These are phyloP conservation scores for Lamprotornis superbus DNA, from an alignment of 2,113 vertebrate species.

Conservation along the genomic window DNA sequence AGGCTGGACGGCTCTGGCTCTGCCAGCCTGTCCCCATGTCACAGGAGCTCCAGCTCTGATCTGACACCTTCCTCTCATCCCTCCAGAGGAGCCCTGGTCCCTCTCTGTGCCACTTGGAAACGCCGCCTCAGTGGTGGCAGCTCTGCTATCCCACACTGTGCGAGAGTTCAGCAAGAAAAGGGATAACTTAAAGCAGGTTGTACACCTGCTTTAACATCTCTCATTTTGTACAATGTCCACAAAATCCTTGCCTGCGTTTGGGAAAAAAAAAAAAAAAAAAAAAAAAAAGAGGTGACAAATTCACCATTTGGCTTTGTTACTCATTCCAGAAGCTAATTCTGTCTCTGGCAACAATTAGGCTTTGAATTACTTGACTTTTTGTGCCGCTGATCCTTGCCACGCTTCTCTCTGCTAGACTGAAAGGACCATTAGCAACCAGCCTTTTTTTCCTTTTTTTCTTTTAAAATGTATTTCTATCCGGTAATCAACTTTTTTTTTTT, in stretches of 20 bases:
- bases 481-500: background rate
- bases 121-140: background rate
- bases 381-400: rapidly evolving
- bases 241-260: background rate
- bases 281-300: background rate
- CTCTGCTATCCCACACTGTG: background rate
- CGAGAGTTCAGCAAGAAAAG: background rate
- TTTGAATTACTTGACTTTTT: background rate
- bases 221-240: background rate
- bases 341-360: background rate
- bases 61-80: background rate
- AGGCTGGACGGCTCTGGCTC: rapidly evolving
- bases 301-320: background rate
- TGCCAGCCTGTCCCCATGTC: background rate
- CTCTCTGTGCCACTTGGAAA: rapidly evolving
- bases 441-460: background rate
- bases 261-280: background rate
- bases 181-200: too few relatives aligned
- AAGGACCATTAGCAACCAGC: background rate
- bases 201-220: background rate
- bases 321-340: background rate
- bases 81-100: background rate
- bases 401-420: background rate
- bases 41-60: background rate
- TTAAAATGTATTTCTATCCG: background rate